Evolutionary conservation across 1,140 invertebrate genomes (phyloP), one percentile per base, ranked within the genome.

Genomic region (Euschistus heros): DNA sequence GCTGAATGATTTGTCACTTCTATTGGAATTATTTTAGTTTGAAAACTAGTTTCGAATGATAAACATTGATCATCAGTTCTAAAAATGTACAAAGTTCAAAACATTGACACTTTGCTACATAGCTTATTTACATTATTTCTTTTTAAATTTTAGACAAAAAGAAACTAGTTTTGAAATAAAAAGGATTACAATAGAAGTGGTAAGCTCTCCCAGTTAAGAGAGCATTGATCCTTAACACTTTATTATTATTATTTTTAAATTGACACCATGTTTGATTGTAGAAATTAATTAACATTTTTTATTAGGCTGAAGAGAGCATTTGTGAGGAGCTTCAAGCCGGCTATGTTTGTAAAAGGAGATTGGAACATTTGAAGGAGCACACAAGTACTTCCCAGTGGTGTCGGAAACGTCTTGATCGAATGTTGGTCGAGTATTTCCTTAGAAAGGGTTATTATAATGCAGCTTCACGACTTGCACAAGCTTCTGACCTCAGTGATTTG

Each of bases 401-500:
- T 66, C 83, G 89, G 66, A 88, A 90, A 61, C 83, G 95, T 60
- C 75, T 98, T 22, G 94, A 98, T 77, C 81, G 96, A 62, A 92
- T 98, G 87, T 78, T 98, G 14, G 92, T 98, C 17, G 96, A 99
- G 75, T 95, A 98, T 77, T 92, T 96, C 71, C 80, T 98, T n/a
- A 80, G 94, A 64, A 88, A 91, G 75, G 95, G 96, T 0, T 97
- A 94, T 76, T 98, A 98, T 73, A 89, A 92, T 72, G 90, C 92
- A 2, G 95, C 95, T 2, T 85, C 88, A 64, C 84, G 86, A 72
- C 75, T 98, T 17, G 91, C 93, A 0, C 85, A 91, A 57, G 83
- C 86, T 61, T 86, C 88, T 2, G 85, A 86, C 63, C 84, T 97
- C 18, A 82, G 90, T 74, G 89, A 94, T 72, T 79, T 97, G 50